Conservation (phyloP, 35 echinoderm and acorn worm species). For the Apostichopus californicus region DNA sequence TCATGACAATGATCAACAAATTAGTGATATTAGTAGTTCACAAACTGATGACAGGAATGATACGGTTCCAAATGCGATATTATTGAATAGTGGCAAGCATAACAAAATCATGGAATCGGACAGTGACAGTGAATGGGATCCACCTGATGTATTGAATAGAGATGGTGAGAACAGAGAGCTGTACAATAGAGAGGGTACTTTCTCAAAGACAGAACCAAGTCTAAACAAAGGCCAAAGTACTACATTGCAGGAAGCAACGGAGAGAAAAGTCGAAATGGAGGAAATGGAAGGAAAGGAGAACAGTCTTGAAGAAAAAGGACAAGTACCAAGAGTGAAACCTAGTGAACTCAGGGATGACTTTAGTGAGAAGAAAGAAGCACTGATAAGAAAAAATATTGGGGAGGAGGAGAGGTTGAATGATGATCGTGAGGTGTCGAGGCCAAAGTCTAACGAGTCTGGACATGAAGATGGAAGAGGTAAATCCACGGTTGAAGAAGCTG, state of each 20-base stretch:
- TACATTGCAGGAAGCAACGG: no score
- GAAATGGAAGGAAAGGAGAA: no score
- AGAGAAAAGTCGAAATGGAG: no score
- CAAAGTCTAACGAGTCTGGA: no score
- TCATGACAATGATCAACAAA: not conserved
- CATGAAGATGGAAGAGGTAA: not conserved
- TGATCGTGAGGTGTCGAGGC: not conserved
- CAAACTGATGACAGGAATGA: not conserved
- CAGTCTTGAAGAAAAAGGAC: no score
- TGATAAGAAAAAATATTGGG: not conserved
- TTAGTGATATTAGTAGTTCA: not conserved
- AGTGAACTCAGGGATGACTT: not conserved
- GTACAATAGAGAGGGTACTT: no score
- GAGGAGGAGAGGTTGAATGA: not conserved
- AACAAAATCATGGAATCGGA: not conserved
- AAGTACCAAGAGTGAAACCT: no score
- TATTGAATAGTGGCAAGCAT: not conserved
- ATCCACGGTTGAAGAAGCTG: no score
- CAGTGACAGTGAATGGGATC: slow-evolving; percentile 35
- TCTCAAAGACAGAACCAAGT: no score
- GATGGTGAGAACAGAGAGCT: no score
- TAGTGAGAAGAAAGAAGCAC: not conserved
- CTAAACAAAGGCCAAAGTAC: no score
- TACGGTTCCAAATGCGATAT: not conserved
- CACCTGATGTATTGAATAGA: not conserved